These are phyloP conservation scores for Macroramphosus scolopax DNA, from an alignment of 2,797 vertebrate genomes.

Conservation along the genomic window DNA sequence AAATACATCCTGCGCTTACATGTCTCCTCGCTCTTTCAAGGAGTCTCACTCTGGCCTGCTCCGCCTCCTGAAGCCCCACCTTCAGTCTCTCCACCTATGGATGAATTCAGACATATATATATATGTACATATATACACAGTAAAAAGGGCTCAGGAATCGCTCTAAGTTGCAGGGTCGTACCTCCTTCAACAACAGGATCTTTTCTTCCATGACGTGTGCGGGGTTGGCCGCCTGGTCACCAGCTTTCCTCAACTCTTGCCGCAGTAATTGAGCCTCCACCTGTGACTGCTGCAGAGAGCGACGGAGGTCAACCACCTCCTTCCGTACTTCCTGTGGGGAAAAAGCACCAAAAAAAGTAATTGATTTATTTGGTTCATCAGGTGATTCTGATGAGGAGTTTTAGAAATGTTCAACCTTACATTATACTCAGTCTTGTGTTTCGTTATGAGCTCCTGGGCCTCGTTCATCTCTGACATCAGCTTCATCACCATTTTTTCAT, in stretches of 20 bases:
- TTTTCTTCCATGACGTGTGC: slow-evolving; percentile 69
- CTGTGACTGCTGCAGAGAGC: slow-evolving; percentile 64
- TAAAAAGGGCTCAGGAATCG: no score
- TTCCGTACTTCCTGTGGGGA: slow-evolving; percentile 68
- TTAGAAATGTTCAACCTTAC: slow-evolving; percentile 49
- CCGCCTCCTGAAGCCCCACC: slow-evolving; percentile 60
- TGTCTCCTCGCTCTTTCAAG: slow-evolving; percentile 80
- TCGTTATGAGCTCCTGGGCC: slow-evolving; percentile 60
- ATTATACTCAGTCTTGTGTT: slow-evolving; percentile 67
- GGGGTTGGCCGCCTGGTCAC: slow-evolving; percentile 33
- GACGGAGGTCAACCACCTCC: slow-evolving; percentile 62
- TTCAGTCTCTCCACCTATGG: slow-evolving; percentile 75
- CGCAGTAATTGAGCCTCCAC: slow-evolving; percentile 68
- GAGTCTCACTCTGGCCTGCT: slow-evolving; percentile 69
- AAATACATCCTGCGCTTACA: slow-evolving; percentile 48
- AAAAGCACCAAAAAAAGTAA: background rate
- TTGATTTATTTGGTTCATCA: background rate
- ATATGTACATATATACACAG: no score
- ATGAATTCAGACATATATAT: no score
- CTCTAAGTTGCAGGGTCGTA: slow-evolving; percentile 23
- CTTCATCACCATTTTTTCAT: slow-evolving; percentile 66
- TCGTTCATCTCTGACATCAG: slow-evolving; percentile 68
- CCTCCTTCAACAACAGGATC: slow-evolving; percentile 74
- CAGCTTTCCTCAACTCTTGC: slow-evolving; percentile 58
- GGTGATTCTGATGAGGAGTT: background rate